Evolutionary conservation across 2,113 vertebrate species (phyloP).

Genomic region (Mystacornis crossleyi): DNA sequence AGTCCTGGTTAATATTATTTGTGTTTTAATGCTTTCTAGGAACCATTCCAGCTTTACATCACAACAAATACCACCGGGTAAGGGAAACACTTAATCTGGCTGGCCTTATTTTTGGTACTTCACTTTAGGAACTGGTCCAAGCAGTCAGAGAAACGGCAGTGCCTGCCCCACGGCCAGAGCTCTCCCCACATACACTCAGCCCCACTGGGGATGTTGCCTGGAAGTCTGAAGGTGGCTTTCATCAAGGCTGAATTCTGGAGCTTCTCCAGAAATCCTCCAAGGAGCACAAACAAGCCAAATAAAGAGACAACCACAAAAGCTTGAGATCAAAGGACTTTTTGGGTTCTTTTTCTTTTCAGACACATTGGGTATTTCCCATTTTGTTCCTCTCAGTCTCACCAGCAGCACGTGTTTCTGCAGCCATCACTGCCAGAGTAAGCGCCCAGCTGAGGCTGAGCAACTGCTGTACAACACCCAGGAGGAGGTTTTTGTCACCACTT

Average conservation of each 20-base stretch:
- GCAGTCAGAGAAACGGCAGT: not conserved
- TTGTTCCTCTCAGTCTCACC: not conserved
- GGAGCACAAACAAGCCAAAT: not conserved
- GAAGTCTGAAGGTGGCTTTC: not conserved
- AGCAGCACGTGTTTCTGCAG: not conserved
- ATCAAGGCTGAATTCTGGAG: not conserved
- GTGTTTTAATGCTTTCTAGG: conserved; percentile 67
- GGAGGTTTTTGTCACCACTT: not conserved
- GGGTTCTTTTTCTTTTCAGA: not conserved
- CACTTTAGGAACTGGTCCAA: conserved; percentile 20
- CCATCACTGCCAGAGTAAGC: rapidly evolving
- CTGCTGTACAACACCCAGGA: not conserved
- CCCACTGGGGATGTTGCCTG: not conserved
- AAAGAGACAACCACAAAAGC: conserved; percentile 25
- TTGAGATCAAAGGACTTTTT: conserved; percentile 3
- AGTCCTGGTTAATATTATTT: conserved; percentile 63
- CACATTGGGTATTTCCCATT: not conserved
- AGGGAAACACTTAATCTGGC: conserved; percentile 41
- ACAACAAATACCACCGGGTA: conserved; percentile 38
- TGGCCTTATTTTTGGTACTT: not conserved
- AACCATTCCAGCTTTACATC: conserved; percentile 59
- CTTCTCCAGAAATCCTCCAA: conserved; percentile 18
- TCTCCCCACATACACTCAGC: not conserved
- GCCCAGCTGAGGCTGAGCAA: not conserved
- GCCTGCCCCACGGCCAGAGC: not conserved